Percentiles rank a stretch among this genome's conserved stretches.
These are phyloP conservation scores for Lasioglossum vierecki DNA, from an alignment of 2,888 invertebrate species.

Conservation along the genomic window DNA sequence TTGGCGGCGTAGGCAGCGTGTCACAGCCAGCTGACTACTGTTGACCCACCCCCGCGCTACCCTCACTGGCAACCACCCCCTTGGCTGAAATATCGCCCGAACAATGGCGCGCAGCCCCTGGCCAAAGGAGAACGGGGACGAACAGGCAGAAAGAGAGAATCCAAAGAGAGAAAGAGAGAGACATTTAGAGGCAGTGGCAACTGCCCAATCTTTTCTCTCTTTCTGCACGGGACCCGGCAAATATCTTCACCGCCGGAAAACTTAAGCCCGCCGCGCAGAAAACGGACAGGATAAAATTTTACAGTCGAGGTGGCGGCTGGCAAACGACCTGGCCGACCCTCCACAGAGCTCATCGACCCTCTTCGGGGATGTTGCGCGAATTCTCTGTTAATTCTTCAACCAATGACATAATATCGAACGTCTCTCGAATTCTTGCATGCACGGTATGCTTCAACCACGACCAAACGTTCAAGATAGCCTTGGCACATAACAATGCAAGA, in stretches of 20 bases:
- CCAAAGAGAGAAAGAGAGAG: constrained; percentile 47
- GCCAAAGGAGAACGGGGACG: constrained; percentile 60
- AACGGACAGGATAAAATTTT: constrained; percentile 77
- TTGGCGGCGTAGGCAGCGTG: constrained; percentile 82
- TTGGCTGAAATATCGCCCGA: constrained; percentile 83
- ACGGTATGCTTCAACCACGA: neutral
- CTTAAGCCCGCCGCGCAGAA: constrained; percentile 68
- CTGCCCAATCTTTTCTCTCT: constrained; percentile 68
- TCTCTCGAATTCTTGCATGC: neutral
- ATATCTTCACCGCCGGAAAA: constrained; percentile 77
- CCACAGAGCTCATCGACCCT: neutral
- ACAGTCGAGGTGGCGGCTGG: constrained; percentile 67
- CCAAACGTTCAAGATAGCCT: neutral
- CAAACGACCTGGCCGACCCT: constrained; percentile 36
- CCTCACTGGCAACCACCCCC: constrained; percentile 76
- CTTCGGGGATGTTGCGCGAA: constrained; percentile 11
- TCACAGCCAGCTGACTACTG: constrained; percentile 84
- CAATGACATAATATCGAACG: neutral
- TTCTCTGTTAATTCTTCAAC: constrained; percentile 13
- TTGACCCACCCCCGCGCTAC: constrained; percentile 67
- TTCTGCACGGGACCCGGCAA: constrained; percentile 67
- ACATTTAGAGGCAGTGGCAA: constrained; percentile 60
- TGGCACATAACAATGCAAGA: neutral
- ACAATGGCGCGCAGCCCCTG: constrained; percentile 81
- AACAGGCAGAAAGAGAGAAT: constrained; percentile 49